Evolutionary conservation across 2,113 vertebrate species (phyloP).

Genomic region (Seriola dumerili): DNA sequence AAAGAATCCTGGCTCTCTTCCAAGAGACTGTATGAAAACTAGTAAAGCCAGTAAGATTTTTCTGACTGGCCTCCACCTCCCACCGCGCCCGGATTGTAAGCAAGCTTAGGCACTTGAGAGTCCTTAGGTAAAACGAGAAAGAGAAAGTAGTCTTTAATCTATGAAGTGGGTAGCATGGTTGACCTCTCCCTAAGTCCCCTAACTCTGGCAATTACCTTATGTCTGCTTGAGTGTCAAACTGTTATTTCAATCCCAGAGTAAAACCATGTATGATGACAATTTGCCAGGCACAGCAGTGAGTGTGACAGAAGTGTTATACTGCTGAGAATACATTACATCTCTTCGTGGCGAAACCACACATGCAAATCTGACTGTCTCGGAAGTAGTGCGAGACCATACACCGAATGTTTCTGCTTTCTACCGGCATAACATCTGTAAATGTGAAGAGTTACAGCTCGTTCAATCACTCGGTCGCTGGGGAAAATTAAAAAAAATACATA

Average conservation of each 20-base stretch:
- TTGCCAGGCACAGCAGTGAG: conserved; percentile 20
- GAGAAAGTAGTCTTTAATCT: conserved; percentile 43
- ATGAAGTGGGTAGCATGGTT: conserved; percentile 30
- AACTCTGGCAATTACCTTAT: conserved; percentile 40
- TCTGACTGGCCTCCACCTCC: conserved; percentile 41
- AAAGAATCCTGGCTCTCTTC: conserved; percentile 37
- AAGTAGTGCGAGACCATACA: neutral
- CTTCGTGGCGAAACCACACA: neutral
- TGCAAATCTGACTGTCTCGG: neutral
- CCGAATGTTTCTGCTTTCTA: conserved; percentile 15
- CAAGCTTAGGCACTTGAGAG: conserved; percentile 22
- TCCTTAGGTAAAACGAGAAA: conserved; percentile 52
- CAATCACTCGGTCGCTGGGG: neutral
- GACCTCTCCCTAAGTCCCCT: conserved; percentile 45
- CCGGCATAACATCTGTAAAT: neutral
- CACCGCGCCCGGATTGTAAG: conserved; percentile 29
- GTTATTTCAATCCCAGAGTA: conserved; percentile 21
- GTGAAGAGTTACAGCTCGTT: neutral
- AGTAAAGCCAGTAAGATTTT: conserved; percentile 31
- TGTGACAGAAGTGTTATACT: conserved; percentile 7
- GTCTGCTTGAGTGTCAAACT: conserved; percentile 27
- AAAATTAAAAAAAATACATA: neutral
- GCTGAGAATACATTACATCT: conserved; percentile 24
- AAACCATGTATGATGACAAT: conserved; percentile 21
- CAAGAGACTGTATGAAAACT: conserved; percentile 32